Evolutionary conservation across 2,888 invertebrate genomes (phyloP).

Genomic region (Octonoba sinensis): DNA sequence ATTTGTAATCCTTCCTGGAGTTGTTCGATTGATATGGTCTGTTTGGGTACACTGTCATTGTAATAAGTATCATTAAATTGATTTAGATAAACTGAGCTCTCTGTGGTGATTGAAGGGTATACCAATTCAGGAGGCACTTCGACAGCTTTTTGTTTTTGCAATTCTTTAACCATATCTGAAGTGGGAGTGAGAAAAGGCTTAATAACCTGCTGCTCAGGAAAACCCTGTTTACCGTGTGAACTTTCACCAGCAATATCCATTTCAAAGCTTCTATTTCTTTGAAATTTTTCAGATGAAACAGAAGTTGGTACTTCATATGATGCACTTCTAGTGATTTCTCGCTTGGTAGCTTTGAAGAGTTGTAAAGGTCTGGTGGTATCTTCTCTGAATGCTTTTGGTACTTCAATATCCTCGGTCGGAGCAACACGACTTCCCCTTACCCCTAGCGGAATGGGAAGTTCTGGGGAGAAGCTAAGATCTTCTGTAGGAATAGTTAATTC

Average conservation of each 20-base stretch:
- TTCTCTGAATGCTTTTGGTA: constrained; percentile 57
- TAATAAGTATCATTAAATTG: not conserved
- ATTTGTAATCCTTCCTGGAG: constrained; percentile 3
- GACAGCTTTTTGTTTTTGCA: not conserved
- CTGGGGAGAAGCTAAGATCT: constrained; percentile 32
- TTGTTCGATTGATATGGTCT: not conserved
- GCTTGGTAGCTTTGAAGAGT: constrained; percentile 30
- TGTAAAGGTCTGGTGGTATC: constrained; percentile 47
- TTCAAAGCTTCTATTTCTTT: not conserved
- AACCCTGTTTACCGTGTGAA: no score
- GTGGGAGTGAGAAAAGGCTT: no score
- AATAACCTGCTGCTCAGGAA: no score
- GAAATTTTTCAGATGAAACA: not conserved
- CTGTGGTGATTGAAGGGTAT: not conserved
- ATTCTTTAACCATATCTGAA: not conserved
- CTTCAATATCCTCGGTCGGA: constrained; percentile 27
- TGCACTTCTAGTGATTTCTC: constrained; percentile 1
- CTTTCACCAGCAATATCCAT: no score
- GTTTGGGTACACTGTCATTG: not conserved
- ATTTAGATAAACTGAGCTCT: not conserved
- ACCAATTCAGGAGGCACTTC: not conserved
- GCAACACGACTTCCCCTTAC: constrained; percentile 22
- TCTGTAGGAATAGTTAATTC: not conserved
- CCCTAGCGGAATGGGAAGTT: constrained; percentile 40
- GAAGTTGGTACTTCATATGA: not conserved